Conservation (phyloP, 2,113 vertebrate genomes). For the Aphyosemion australe region DNA sequence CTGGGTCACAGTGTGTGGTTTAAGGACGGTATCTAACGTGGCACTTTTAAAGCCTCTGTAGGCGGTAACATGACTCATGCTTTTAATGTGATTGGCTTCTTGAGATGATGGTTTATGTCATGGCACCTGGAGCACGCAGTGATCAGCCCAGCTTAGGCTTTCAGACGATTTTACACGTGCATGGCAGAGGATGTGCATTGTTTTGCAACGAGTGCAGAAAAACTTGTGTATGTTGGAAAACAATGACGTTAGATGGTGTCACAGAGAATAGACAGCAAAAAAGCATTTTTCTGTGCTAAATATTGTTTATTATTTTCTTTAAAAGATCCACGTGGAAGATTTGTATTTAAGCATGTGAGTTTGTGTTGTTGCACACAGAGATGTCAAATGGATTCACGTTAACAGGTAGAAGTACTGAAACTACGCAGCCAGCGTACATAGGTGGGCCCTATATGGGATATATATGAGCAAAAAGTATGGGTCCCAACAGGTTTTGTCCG, state of each 20-base stretch:
- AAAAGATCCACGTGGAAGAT: slow-evolving; percentile 39
- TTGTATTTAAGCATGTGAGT: slow-evolving; percentile 22
- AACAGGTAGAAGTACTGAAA: too few species aligned
- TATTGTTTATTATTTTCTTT: slow-evolving; percentile 45
- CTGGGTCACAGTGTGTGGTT: slow-evolving; percentile 67
- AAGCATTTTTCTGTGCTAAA: slow-evolving; percentile 27
- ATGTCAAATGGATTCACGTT: too few species aligned
- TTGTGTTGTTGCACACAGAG: neutral
- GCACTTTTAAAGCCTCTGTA: slow-evolving; percentile 72
- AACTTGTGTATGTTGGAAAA: slow-evolving; percentile 18
- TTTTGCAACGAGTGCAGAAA: slow-evolving; percentile 3
- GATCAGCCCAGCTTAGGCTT: slow-evolving; percentile 34
- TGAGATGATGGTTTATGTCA: slow-evolving; percentile 73
- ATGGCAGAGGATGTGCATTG: slow-evolving; percentile 5
- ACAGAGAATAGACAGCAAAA: slow-evolving; percentile 10
- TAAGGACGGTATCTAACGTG: slow-evolving; percentile 65
- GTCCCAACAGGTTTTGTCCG: too few species aligned
- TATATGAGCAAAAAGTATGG: too few species aligned
- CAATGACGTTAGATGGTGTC: slow-evolving; percentile 31
- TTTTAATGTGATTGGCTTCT: slow-evolving; percentile 76
- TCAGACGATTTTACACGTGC: slow-evolving; percentile 23
- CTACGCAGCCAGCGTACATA: too few species aligned
- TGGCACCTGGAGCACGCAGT: slow-evolving; percentile 67
- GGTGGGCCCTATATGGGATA: too few species aligned
- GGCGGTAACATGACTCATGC: slow-evolving; percentile 70